A percentile compares a stretch with the other conserved stretches of the same genome.
Conservation (phyloP, 2,113 vertebrate species). For the Euleptes europaea region DNA sequence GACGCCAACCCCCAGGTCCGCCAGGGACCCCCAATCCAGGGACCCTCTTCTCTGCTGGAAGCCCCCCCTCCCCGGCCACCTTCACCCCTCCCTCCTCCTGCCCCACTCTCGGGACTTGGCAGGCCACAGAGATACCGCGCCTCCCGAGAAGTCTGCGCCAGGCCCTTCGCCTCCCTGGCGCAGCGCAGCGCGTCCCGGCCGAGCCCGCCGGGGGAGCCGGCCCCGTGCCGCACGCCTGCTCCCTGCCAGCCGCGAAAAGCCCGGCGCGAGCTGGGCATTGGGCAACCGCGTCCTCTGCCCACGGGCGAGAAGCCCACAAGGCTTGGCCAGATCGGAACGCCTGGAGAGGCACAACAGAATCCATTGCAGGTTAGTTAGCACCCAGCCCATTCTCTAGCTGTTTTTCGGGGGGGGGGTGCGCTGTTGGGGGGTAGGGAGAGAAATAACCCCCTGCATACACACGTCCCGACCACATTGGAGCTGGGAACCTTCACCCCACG, state of each 20-base stretch:
- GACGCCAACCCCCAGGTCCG: neutral
- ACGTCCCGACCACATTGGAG: no score
- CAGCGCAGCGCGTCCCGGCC: constrained; percentile 78
- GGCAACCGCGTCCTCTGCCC: constrained; percentile 75
- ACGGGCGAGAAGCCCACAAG: constrained; percentile 75
- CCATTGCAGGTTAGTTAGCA: constrained; percentile 73
- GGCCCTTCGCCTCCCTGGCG: constrained; percentile 79
- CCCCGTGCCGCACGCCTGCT: constrained; percentile 75
- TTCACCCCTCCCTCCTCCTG: constrained; percentile 65
- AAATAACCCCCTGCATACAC: no score
- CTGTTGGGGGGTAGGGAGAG: neutral
- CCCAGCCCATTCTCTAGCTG: no score
- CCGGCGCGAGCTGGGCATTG: constrained; percentile 78
- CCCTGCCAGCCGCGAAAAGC: constrained; percentile 71
- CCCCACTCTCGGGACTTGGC: constrained; percentile 57
- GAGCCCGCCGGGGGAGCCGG: constrained; percentile 80
- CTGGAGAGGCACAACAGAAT: constrained; percentile 82
- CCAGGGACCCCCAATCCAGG: neutral
- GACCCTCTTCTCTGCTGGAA: constrained; percentile 69
- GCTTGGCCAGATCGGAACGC: constrained; percentile 79
- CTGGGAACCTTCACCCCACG: no score
- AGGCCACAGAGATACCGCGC: constrained; percentile 57
- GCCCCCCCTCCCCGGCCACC: constrained; percentile 72
- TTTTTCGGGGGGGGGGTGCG: neutral
- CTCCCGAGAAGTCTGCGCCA: constrained; percentile 67